A percentile compares a stretch with the other conserved stretches of the same genome.
Conservation (phyloP, 2,113 vertebrate species). For the Shinisaurus crocodilurus region DNA sequence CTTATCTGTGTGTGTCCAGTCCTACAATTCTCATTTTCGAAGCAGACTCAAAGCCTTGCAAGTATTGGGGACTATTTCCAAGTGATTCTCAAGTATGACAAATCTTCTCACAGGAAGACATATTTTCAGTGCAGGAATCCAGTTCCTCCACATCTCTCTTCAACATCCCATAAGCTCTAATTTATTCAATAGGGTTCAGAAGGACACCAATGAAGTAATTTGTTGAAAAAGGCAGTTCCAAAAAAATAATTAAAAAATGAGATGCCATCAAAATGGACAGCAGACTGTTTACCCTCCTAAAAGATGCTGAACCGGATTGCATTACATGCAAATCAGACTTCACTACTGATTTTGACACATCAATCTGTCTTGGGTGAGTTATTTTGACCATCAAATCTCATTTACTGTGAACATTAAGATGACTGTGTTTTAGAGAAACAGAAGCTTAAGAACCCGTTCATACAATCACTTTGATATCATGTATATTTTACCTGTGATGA, state of each 20-base stretch:
- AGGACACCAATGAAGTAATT: constrained; percentile 24
- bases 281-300: constrained; percentile 13
- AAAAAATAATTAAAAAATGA: not conserved
- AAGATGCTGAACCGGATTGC: not conserved
- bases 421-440: not conserved
- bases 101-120: constrained; percentile 46
- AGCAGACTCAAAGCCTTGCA: not conserved
- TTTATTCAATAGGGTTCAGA: not conserved
- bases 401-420: constrained; percentile 5
- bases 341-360: constrained; percentile 1
- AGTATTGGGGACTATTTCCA: constrained; percentile 22
- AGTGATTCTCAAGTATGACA: constrained; percentile 5
- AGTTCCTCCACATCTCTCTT: constrained; percentile 28
- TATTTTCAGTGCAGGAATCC: constrained; percentile 35
- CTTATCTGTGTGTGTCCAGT: not conserved
- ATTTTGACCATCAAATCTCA: not conserved
- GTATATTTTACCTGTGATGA: not conserved
- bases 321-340: constrained; percentile 1
- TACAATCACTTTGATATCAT: not conserved
- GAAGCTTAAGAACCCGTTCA: not conserved
- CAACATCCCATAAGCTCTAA: constrained; percentile 24
- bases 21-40: constrained; percentile 14
- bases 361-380: not conserved
- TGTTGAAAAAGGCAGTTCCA: not conserved
- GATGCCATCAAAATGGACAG: not conserved